phyloP scores from a whole-genome alignment of 2,113 vertebrate genomes.

The Danionella cerebrum region DNA sequence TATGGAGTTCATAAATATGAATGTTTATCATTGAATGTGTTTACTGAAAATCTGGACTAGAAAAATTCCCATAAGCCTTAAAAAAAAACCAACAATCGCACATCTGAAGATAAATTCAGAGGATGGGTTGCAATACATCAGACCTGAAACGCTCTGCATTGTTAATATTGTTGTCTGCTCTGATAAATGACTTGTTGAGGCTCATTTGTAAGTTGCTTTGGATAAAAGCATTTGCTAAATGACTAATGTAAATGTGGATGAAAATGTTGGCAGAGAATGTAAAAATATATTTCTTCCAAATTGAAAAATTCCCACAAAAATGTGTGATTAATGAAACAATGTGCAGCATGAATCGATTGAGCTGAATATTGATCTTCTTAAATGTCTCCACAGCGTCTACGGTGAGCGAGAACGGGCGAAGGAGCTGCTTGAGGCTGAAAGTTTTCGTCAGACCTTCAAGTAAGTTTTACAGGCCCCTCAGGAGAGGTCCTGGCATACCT shows the following conservation, averaged over 20 bases:
- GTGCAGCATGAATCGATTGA: slow-evolving; percentile 9
- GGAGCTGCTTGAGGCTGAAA: slow-evolving; percentile 91
- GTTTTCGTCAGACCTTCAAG: slow-evolving; percentile 93
- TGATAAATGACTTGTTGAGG: not conserved
- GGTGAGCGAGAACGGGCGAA: slow-evolving; percentile 80
- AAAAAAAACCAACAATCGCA: not conserved
- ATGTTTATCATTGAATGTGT: no score
- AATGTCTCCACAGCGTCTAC: slow-evolving; percentile 76
- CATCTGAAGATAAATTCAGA: not conserved
- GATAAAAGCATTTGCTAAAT: not conserved
- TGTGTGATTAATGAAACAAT: not conserved
- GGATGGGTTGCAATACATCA: not conserved
- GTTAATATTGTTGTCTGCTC: not conserved
- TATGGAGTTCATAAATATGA: no score
- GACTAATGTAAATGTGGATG: not conserved
- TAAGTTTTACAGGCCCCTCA: slow-evolving; percentile 64
- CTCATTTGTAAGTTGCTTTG: not conserved
- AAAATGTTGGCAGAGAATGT: not conserved
- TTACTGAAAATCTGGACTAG: no score
- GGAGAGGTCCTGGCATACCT: not conserved
- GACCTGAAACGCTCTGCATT: not conserved
- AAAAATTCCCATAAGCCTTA: no score
- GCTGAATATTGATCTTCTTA: slow-evolving; percentile 21
- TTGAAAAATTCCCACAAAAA: not conserved
- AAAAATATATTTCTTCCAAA: not conserved